Conservation (phyloP, 2,797 vertebrate genomes). For the Iguana delicatissima region DNA sequence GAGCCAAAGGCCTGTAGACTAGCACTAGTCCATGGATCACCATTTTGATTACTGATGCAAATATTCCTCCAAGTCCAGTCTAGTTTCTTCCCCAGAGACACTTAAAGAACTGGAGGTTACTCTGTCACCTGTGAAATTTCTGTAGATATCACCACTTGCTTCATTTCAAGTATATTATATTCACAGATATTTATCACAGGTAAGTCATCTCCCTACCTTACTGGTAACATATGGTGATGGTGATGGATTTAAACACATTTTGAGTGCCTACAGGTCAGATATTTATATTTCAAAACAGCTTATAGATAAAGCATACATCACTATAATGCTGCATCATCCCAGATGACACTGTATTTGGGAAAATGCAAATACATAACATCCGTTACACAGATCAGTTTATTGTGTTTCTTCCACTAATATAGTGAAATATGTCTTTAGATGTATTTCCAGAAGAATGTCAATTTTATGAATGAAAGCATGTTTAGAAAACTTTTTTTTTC, state of each 20-base stretch:
- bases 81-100: background rate
- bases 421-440: constrained; percentile 10
- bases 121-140: background rate
- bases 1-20: too few species aligned
- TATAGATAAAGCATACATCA: background rate
- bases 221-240: too few species aligned
- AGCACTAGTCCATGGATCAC: too few species aligned
- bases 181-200: background rate
- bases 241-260: background rate
- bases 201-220: background rate
- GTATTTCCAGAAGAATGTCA: background rate
- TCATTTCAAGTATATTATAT: background rate
- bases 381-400: constrained; percentile 2
- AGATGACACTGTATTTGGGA: background rate
- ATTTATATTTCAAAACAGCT: background rate
- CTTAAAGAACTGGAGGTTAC: too few species aligned
- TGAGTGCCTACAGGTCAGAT: background rate
- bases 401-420: constrained; percentile 16
- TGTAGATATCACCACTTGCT: background rate
- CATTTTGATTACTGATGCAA: too few species aligned
- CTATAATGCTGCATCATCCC: background rate
- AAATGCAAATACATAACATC: background rate
- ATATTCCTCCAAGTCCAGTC: background rate
- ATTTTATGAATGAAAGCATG: background rate
- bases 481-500: constrained; percentile 12